Conservation (phyloP, 2,113 vertebrate genomes). For the Atherinomorus stipes region DNA sequence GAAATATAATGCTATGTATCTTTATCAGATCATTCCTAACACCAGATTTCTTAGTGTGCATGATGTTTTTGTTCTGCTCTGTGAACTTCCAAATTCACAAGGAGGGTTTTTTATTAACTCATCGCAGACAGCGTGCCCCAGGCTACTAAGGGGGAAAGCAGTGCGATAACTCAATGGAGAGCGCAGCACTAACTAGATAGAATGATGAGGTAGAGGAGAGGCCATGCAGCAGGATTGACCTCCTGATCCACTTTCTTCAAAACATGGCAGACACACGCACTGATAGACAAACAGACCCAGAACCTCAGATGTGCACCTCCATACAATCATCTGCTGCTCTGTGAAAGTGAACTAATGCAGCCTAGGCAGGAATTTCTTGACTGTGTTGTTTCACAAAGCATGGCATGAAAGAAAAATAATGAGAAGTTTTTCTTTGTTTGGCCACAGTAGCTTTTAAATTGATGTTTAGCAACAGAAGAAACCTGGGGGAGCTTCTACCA, state of each 20-base stretch:
- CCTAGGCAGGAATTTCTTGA: slow-evolving; percentile 23
- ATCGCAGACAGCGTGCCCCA: slow-evolving; percentile 45
- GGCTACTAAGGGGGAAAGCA: slow-evolving; percentile 19
- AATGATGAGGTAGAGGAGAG: slow-evolving; percentile 48
- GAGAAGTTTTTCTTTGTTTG: slow-evolving; percentile 31
- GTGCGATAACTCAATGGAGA: slow-evolving; percentile 52
- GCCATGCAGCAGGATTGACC: slow-evolving; percentile 50
- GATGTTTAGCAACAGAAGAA: slow-evolving; percentile 33
- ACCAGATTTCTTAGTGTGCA: not conserved
- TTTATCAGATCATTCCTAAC: not conserved
- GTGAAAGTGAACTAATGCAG: slow-evolving; percentile 28
- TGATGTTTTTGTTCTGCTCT: slow-evolving; percentile 37
- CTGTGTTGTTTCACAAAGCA: slow-evolving; percentile 32
- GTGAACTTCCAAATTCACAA: slow-evolving; percentile 51
- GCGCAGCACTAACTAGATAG: slow-evolving; percentile 49
- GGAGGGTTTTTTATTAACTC: slow-evolving; percentile 55
- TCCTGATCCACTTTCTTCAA: slow-evolving; percentile 32
- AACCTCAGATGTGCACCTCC: not conserved
- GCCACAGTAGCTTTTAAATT: slow-evolving; percentile 28
- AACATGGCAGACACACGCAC: slow-evolving; percentile 14
- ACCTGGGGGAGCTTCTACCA: not conserved
- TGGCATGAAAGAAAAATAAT: slow-evolving; percentile 63
- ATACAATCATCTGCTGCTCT: slow-evolving; percentile 1
- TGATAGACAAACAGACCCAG: not conserved
- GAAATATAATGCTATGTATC: not conserved